phyloP scores from a whole-genome alignment of 2,888 invertebrate species.

The Plusia festucae region DNA sequence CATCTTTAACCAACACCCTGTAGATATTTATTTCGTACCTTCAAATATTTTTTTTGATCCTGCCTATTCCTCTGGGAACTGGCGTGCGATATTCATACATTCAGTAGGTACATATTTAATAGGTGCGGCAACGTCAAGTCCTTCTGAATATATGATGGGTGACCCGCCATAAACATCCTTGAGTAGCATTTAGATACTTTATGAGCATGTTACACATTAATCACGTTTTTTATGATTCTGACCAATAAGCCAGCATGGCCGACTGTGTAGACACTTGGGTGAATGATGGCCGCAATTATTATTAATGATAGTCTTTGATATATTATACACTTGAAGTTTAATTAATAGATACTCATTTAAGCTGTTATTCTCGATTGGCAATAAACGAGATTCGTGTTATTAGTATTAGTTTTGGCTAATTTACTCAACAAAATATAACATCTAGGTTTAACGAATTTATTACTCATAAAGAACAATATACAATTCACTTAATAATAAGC shows the following conservation, averaged over 20 bases:
- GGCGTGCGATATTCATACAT: background rate
- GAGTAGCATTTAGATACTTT: background rate
- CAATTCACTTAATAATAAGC: no score
- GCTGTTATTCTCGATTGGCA: background rate
- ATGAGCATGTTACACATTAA: constrained; percentile 2
- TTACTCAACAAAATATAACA: no score
- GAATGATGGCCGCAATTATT: background rate
- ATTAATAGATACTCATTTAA: constrained; percentile 1
- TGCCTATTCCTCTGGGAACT: background rate
- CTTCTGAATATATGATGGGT: background rate
- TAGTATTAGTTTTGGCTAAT: background rate
- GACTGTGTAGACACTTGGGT: background rate
- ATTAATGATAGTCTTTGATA: background rate
- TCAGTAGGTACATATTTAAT: background rate
- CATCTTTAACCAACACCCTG: no score
- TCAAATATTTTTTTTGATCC: background rate
- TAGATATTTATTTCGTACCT: no score
- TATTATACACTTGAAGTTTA: constrained; percentile 4
- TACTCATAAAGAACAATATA: no score
- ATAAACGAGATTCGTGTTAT: background rate
- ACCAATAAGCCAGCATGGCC: background rate
- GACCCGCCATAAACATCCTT: background rate
- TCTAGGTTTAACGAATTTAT: no score
- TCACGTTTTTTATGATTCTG: background rate
- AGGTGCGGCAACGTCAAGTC: constrained; percentile 1